Evolutionary conservation across 2,888 invertebrate species (phyloP).

Genomic region (Zeuzera pyrina): DNA sequence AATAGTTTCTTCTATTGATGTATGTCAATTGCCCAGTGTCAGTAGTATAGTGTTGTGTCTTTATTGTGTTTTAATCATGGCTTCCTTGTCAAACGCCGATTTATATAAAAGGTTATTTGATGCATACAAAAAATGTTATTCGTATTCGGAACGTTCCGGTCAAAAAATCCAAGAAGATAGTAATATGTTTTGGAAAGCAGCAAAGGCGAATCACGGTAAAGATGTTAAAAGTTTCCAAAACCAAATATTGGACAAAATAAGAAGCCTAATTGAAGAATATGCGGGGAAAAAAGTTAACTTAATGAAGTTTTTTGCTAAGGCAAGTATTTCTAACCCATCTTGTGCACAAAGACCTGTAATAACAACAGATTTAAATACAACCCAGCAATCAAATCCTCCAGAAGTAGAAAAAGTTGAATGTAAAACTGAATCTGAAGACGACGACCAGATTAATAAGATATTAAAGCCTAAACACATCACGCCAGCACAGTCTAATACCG

Average conservation of each 20-base stretch:
- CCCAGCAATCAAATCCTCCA: slow-evolving; percentile 3
- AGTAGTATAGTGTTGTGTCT: too few relatives aligned
- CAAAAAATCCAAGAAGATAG: slow-evolving; percentile 2
- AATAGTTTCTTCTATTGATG: slow-evolving; percentile 1
- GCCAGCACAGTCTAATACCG: slow-evolving; percentile 3
- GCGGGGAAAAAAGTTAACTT: slow-evolving; percentile 1
- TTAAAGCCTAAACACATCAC: slow-evolving; percentile 2
- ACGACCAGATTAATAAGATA: slow-evolving; percentile 2
- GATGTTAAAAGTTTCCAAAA: slow-evolving; percentile 1
- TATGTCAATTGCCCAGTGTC: slow-evolving; percentile 1
- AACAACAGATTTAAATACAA: slow-evolving; percentile 1
- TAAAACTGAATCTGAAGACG: slow-evolving; percentile 1
- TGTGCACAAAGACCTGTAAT: slow-evolving; percentile 1
- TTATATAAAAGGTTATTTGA: slow-evolving; percentile 2
- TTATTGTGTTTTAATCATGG: slow-evolving; percentile 1
- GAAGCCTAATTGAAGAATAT: slow-evolving; percentile 1
- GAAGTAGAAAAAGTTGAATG: slow-evolving; percentile 1
- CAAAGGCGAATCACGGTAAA: slow-evolving; percentile 2
- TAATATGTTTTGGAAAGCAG: slow-evolving; percentile 1
- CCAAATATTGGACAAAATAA: slow-evolving; percentile 1
- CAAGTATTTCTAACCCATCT: slow-evolving; percentile 1
- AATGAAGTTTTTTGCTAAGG: slow-evolving; percentile 2
- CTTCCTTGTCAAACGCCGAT: slow-evolving; percentile 1
- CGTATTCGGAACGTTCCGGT: slow-evolving; percentile 1
- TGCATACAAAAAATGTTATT: slow-evolving; percentile 2